phyloP scores from a whole-genome alignment of 2,113 vertebrate species.

The Chlorodrepanis virens region DNA sequence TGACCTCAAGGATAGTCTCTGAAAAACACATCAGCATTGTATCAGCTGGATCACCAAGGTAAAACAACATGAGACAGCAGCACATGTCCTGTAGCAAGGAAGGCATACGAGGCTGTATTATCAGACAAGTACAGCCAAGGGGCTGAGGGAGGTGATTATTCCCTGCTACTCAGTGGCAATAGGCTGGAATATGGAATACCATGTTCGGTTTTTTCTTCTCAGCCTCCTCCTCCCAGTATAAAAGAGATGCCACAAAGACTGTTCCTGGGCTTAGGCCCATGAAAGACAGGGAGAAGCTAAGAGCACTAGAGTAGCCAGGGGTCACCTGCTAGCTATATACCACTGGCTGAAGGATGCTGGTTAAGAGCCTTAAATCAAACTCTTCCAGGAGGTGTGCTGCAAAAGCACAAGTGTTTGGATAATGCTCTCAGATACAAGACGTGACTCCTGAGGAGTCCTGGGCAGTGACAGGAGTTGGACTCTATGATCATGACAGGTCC shows the following conservation, averaged over 20 bases:
- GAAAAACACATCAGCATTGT: constrained; percentile 10
- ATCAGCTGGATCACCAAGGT: constrained; percentile 35
- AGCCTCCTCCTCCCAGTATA: not conserved
- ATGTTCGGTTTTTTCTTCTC: not conserved
- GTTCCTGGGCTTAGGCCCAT: not conserved
- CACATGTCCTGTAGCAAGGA: fast-evolving
- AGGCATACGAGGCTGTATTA: not conserved
- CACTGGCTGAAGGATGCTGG: not conserved
- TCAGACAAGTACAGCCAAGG: not conserved
- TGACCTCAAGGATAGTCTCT: not conserved
- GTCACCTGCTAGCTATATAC: not conserved
- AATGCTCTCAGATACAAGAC: too few species aligned
- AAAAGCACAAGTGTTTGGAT: not conserved
- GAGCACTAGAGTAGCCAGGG: not conserved
- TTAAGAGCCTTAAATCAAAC: not conserved
- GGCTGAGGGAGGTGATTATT: not conserved
- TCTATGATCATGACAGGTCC: not conserved
- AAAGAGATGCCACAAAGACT: not conserved
- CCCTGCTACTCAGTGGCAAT: not conserved
- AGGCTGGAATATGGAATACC: not conserved
- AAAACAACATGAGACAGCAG: constrained; percentile 40
- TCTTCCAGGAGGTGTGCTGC: not conserved
- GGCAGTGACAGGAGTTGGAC: not conserved
- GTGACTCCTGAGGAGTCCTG: not conserved
- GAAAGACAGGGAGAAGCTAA: not conserved